phyloP scores from a whole-genome alignment of 2,888 invertebrate genomes.

The Calameuta filiformis region DNA sequence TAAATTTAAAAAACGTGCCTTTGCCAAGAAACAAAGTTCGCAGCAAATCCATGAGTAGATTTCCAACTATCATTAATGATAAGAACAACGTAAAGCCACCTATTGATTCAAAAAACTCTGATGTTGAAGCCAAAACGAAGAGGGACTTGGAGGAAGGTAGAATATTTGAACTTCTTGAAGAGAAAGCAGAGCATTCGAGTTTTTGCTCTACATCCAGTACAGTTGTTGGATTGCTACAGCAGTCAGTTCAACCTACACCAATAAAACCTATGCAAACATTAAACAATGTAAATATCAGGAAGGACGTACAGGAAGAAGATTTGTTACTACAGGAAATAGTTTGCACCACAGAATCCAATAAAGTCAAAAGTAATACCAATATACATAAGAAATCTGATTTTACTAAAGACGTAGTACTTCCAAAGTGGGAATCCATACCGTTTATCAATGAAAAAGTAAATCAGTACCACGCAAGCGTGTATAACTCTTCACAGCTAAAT shows the following conservation, averaged over 20 bases:
- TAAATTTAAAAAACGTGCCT: conserved; percentile 46
- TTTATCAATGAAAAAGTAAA: neutral
- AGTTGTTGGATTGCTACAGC: conserved; percentile 69
- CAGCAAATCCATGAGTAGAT: conserved; percentile 35
- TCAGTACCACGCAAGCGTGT: no score
- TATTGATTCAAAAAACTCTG: conserved; percentile 45
- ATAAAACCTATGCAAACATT: conserved; percentile 33
- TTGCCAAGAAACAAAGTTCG: conserved; percentile 38
- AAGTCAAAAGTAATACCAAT: conserved; percentile 4
- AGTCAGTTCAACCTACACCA: conserved; percentile 59
- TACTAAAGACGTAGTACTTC: neutral
- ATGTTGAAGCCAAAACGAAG: conserved; percentile 57
- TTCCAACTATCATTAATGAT: neutral
- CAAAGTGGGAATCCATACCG: conserved; percentile 7
- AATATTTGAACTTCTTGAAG: conserved; percentile 83
- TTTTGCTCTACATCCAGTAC: conserved; percentile 78
- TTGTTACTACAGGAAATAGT: conserved; percentile 33
- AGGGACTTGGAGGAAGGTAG: conserved; percentile 74
- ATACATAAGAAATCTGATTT: neutral
- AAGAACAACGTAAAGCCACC: conserved; percentile 20
- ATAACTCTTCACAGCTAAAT: neutral
- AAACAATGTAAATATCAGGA: conserved; percentile 3
- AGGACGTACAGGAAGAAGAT: conserved; percentile 10
- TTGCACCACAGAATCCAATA: conserved; percentile 28
- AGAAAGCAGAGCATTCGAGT: conserved; percentile 77